These are phyloP conservation scores for Scaptodrosophila lebanonensis DNA, from an alignment of 1,140 invertebrate species.

Conservation along the genomic window DNA sequence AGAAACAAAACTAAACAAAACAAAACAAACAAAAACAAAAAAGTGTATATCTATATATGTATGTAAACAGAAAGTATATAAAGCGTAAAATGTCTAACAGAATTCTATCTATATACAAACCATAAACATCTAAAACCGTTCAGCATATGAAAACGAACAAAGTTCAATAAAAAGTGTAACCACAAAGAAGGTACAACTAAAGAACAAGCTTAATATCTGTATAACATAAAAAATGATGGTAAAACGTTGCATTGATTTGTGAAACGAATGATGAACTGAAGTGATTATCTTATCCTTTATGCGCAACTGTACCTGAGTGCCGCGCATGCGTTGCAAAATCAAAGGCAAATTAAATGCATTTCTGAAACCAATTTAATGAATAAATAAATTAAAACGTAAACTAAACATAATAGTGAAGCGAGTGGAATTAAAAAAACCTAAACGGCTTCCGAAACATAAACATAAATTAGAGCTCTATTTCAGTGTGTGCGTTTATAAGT, in stretches of 20 bases:
- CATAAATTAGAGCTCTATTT: background rate
- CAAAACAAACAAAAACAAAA: constrained; percentile 17
- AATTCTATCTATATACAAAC: constrained; percentile 21
- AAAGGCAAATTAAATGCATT: constrained; percentile 62
- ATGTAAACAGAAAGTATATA: constrained; percentile 4
- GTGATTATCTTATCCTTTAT: no score
- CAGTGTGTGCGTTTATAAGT: background rate
- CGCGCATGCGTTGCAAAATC: constrained; percentile 54
- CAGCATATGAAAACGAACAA: constrained; percentile 62
- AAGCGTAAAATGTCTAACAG: constrained; percentile 20
- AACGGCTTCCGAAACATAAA: constrained; percentile 34
- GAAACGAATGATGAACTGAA: no score
- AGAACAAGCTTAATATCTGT: constrained; percentile 26
- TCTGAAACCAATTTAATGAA: constrained; percentile 31
- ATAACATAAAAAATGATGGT: constrained; percentile 3
- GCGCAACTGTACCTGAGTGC: no score
- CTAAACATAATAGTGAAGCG: background rate
- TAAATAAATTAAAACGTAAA: constrained; percentile 4
- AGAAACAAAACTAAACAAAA: constrained; percentile 36
- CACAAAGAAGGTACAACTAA: constrained; percentile 14
- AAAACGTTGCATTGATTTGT: no score
- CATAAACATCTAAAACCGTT: constrained; percentile 41
- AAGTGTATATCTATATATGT: constrained; percentile 4
- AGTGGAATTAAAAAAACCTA: constrained; percentile 7
- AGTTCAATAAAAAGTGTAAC: constrained; percentile 41